phyloP scores from a whole-genome alignment of 2,888 invertebrate species.

The Aricia artaxerxes region DNA sequence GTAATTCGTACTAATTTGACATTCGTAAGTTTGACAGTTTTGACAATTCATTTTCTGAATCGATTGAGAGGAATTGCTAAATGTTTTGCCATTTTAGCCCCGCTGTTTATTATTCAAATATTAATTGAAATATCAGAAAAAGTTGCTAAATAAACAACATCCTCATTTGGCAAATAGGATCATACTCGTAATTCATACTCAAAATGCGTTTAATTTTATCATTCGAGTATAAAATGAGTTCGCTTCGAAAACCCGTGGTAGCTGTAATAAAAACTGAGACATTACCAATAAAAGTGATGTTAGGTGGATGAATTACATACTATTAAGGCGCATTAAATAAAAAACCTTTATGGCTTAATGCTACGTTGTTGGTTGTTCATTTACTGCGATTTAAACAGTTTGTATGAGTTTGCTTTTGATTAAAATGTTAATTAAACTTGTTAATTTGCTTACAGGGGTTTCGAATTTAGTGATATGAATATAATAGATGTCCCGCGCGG shows the following conservation, averaged over 20 bases:
- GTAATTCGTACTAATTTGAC: too few relatives aligned
- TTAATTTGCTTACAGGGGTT: conserved; percentile 5
- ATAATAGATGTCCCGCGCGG: too few relatives aligned
- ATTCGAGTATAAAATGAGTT: conserved; percentile 30
- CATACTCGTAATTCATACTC: too few relatives aligned
- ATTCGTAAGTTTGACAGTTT: too few relatives aligned
- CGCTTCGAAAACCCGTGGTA: conserved; percentile 52
- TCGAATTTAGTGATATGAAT: neutral
- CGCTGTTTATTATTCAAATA: too few relatives aligned
- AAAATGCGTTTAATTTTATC: neutral
- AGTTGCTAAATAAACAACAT: neutral
- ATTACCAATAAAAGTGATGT: conserved; percentile 74
- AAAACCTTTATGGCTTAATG: conserved; percentile 66
- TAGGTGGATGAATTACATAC: conserved; percentile 68
- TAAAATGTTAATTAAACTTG: conserved; percentile 15
- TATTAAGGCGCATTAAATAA: conserved; percentile 54
- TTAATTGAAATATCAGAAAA: too few relatives aligned
- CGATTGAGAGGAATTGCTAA: too few relatives aligned
- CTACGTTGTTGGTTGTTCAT: conserved; percentile 27
- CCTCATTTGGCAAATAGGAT: neutral
- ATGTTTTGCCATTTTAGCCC: too few relatives aligned
- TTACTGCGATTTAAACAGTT: conserved; percentile 16
- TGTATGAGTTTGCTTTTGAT: conserved; percentile 19
- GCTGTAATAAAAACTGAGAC: conserved; percentile 55
- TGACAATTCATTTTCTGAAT: too few relatives aligned